Percentiles rank a stretch among this genome's conserved stretches.
Evolutionary conservation across 2,797 vertebrate genomes (phyloP).

Genomic region (Thripadectes ignobilis): DNA sequence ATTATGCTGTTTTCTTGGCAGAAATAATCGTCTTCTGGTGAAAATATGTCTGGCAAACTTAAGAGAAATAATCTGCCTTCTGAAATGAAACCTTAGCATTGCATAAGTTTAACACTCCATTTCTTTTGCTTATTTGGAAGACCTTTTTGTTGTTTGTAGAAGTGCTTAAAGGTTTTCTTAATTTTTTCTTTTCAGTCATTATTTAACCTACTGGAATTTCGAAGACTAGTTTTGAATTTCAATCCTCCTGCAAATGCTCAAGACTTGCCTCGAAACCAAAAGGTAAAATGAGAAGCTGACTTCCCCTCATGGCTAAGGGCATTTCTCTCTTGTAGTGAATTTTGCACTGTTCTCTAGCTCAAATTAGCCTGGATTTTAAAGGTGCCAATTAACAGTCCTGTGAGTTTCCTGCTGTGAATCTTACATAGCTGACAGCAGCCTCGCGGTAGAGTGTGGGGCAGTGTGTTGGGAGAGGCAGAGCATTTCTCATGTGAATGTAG

Average conservation of each 20-base stretch:
- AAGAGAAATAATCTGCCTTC: neutral
- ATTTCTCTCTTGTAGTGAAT: neutral
- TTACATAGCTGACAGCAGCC: neutral
- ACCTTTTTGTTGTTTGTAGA: neutral
- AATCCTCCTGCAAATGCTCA: conserved; percentile 88
- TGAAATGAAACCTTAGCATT: neutral
- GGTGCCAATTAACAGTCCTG: neutral
- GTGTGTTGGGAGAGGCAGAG: neutral
- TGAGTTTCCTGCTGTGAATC: neutral
- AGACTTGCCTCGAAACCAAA: conserved; percentile 94
- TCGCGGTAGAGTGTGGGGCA: neutral
- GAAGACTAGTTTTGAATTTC: conserved; percentile 96
- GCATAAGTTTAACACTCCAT: neutral
- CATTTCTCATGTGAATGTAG: neutral
- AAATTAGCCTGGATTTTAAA: neutral
- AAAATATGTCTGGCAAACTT: neutral
- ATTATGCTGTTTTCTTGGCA: neutral
- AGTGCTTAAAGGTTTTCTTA: neutral
- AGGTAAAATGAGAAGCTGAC: conserved; percentile 79
- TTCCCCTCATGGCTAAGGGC: neutral
- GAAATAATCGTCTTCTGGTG: neutral
- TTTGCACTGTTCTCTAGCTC: neutral
- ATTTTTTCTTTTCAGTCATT: conserved; percentile 83
- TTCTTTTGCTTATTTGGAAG: neutral
- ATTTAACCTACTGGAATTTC: conserved; percentile 97